A percentile compares a stretch with the other conserved stretches of the same genome.
These are phyloP conservation scores for Dallia pectoralis DNA, from an alignment of 2,797 vertebrate species.

Conservation along the genomic window DNA sequence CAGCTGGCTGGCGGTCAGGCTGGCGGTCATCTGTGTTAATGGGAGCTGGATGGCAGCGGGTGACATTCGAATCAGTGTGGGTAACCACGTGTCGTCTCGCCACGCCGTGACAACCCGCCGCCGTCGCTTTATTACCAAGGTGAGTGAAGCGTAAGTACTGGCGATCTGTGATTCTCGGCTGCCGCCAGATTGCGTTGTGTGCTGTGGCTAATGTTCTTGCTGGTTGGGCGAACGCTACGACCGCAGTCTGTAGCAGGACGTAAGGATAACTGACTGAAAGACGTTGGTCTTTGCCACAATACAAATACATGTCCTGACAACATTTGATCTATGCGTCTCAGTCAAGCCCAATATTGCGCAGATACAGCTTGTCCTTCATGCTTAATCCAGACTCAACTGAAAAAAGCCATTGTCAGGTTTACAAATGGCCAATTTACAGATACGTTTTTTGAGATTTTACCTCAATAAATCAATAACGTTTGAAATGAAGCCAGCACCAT, in stretches of 20 bases:
- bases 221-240: background rate
- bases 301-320: background rate
- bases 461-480: background rate
- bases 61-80: slow-evolving; percentile 1
- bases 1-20: background rate
- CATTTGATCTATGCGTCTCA: background rate
- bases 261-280: background rate
- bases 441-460: background rate
- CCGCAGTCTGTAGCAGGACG: background rate
- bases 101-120: background rate
- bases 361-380: background rate
- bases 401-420: background rate
- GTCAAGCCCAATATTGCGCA: background rate
- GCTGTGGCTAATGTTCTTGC: background rate
- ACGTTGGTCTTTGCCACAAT: background rate
- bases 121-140: background rate
- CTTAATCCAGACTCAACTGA: background rate
- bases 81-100: background rate
- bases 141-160: background rate
- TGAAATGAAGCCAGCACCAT: background rate
- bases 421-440: background rate
- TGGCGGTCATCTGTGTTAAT: slow-evolving; percentile 8
- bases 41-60: slow-evolving; percentile 7
- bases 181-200: background rate
- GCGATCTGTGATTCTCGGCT: background rate